A percentile compares a stretch with the other conserved stretches of the same genome.
phyloP scores from a whole-genome alignment of 2,888 invertebrate genomes.

The Nudaria mundana region DNA sequence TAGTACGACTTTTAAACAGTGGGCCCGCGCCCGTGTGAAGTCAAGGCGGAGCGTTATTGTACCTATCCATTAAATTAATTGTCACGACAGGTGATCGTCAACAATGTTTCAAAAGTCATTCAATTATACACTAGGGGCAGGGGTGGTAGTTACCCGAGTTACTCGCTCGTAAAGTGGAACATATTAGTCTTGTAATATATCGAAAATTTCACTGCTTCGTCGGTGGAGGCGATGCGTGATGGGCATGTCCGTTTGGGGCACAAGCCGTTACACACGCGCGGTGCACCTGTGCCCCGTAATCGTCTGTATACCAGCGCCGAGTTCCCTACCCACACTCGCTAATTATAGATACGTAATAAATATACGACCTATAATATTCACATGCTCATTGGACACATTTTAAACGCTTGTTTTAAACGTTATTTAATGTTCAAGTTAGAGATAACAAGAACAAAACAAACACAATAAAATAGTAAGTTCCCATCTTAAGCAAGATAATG shows the following conservation, averaged over 20 bases:
- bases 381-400: conserved; percentile 58
- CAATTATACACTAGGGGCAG: conserved; percentile 34
- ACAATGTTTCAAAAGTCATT: conserved; percentile 34
- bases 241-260: conserved; percentile 3
- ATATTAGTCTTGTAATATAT: conserved; percentile 43
- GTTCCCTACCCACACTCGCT: conserved; percentile 57
- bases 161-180: conserved; percentile 54
- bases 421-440: neutral
- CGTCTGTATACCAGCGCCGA: conserved; percentile 12
- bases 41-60: too few relatives aligned
- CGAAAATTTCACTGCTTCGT: conserved; percentile 34
- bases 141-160: conserved; percentile 36
- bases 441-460: too few relatives aligned
- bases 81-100: neutral
- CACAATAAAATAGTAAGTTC: too few relatives aligned
- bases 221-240: conserved; percentile 16
- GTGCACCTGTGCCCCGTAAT: conserved; percentile 55
- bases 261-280: conserved; percentile 50
- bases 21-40: too few relatives aligned
- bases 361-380: conserved; percentile 52
- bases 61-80: too few relatives aligned
- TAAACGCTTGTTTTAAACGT: conserved; percentile 56
- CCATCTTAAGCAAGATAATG: too few relatives aligned
- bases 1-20: too few relatives aligned
- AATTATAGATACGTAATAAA: conserved; percentile 74